phyloP scores from a whole-genome alignment of 2,797 vertebrate genomes.

The Pseudochromis fuscus region DNA sequence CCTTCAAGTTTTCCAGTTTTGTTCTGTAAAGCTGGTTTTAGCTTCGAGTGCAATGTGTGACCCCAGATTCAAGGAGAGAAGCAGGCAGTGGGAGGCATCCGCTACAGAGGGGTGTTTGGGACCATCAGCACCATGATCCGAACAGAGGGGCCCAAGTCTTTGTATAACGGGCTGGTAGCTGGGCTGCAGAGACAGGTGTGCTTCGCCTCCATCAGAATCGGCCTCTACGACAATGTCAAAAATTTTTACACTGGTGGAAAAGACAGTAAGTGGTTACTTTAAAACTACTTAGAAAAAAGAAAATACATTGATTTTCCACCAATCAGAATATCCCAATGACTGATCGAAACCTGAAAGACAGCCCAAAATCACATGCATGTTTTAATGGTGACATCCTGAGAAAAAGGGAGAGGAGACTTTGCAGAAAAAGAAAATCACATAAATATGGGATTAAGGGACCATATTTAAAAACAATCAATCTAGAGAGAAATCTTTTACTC shows the following conservation, averaged over 20 bases:
- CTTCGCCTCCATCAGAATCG: slow-evolving; percentile 90
- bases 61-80: slow-evolving; percentile 90
- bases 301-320: too few species aligned
- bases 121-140: slow-evolving; percentile 89
- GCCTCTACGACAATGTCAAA: slow-evolving; percentile 90
- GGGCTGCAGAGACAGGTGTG: slow-evolving; percentile 91
- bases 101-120: slow-evolving; percentile 89
- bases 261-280: slow-evolving; percentile 83
- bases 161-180: slow-evolving; percentile 89
- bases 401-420: not conserved
- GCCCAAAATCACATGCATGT: too few species aligned
- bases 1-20: not conserved
- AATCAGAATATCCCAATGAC: too few species aligned
- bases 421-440: too few species aligned
- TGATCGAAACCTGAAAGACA: too few species aligned
- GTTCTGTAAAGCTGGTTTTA: slow-evolving; percentile 29
- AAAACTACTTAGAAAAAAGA: too few species aligned
- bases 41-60: slow-evolving; percentile 26
- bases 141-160: slow-evolving; percentile 87
- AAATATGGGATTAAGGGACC: too few species aligned
- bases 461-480: not conserved
- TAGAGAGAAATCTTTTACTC: not conserved
- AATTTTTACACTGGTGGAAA: slow-evolving; percentile 87
- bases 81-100: slow-evolving; percentile 73
- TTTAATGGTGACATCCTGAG: too few species aligned